Evolutionary conservation across 1,140 invertebrate species (phyloP).

Genomic region (Brachionus asplanchnoidis): DNA sequence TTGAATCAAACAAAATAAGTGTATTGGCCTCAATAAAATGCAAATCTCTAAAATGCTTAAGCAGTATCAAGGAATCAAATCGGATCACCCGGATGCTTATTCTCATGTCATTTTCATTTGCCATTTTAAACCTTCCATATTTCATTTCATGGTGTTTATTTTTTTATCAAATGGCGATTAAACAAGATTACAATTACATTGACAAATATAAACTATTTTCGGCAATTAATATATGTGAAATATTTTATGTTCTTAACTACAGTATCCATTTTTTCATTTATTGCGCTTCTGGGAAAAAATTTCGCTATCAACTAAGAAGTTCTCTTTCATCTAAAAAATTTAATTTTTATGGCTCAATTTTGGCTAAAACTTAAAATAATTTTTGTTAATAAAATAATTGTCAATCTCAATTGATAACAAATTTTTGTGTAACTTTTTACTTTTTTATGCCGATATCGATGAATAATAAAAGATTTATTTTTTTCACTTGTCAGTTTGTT

Average conservation of each 20-base stretch:
- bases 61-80: neutral
- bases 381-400: too few species aligned
- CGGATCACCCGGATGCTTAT: slow-evolving; percentile 10
- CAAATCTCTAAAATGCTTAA: neutral
- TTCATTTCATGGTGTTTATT: slow-evolving; percentile 37
- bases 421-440: too few species aligned
- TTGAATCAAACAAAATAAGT: neutral
- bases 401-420: too few species aligned
- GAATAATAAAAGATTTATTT: too few species aligned
- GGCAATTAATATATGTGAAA: slow-evolving; percentile 24
- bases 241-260: slow-evolving; percentile 39
- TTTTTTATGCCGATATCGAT: too few species aligned
- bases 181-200: neutral
- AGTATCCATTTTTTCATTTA: slow-evolving; percentile 39
- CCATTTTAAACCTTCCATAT: slow-evolving; percentile 14
- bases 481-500: too few species aligned
- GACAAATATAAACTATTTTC: neutral
- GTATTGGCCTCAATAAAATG: neutral
- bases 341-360: neutral
- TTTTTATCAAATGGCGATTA: slow-evolving; percentile 25
- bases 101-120: slow-evolving; percentile 30
- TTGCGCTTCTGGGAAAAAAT: slow-evolving; percentile 37
- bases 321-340: neutral
- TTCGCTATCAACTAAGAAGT: neutral
- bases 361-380: too few species aligned